A percentile compares a stretch with the other conserved stretches of the same genome.
Evolutionary conservation across 2,113 vertebrate genomes (phyloP).

Genomic region (Dicrurus megarhynchus): DNA sequence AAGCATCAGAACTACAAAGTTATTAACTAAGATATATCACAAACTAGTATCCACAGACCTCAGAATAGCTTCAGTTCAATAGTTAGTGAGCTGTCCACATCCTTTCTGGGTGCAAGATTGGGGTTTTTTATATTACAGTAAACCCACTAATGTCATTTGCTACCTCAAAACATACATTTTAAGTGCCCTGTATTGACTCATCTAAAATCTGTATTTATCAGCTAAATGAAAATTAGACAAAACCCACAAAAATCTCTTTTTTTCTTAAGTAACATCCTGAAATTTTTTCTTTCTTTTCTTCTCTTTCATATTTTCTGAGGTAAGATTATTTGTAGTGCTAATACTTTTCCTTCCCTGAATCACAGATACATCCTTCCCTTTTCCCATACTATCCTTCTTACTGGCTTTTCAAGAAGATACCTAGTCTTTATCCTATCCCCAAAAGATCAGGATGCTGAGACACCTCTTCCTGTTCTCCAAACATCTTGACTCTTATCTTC

Average conservation of each 20-base stretch:
- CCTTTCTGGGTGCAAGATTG: not conserved
- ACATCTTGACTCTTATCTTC: not conserved
- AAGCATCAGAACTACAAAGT: not conserved
- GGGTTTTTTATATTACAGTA: not conserved
- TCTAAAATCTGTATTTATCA: not conserved
- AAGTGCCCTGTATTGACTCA: not conserved
- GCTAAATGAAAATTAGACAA: not conserved
- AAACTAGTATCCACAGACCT: not conserved
- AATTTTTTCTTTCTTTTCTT: not conserved
- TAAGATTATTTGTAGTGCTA: not conserved
- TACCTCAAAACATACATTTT: not conserved
- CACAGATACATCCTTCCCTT: not conserved
- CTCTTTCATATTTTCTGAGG: not conserved
- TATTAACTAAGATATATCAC: conserved; percentile 8
- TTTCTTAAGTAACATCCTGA: not conserved
- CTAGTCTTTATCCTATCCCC: not conserved
- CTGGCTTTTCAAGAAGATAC: not conserved
- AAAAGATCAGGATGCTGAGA: not conserved
- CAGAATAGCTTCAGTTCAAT: not conserved
- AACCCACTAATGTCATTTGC: not conserved
- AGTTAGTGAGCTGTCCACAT: not conserved
- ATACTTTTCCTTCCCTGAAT: not conserved
- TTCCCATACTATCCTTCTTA: not conserved
- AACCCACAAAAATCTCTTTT: not conserved
- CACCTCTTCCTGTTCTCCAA: not conserved